phyloP scores from a whole-genome alignment of 2,888 invertebrate species.

The Serrognathus titanus region DNA sequence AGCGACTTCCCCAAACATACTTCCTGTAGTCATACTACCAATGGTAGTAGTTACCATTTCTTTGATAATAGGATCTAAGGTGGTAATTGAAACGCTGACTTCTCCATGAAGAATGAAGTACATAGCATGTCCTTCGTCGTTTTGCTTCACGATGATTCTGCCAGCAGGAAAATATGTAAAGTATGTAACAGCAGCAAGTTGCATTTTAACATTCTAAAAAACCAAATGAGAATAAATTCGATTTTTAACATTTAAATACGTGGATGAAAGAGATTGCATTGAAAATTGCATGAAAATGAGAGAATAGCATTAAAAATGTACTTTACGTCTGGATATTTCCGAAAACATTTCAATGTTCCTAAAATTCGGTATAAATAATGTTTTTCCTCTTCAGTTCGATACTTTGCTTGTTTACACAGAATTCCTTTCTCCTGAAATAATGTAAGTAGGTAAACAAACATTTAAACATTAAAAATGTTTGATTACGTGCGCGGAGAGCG shows the following conservation, averaged over 20 bases:
- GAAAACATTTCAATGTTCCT: conserved; percentile 61
- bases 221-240: background rate
- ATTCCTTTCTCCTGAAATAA: conserved; percentile 58
- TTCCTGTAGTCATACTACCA: conserved; percentile 55
- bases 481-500: conserved; percentile 27
- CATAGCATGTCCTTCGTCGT: conserved; percentile 57
- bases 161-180: conserved; percentile 60
- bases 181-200: conserved; percentile 58
- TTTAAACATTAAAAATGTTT: background rate
- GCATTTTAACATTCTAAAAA: conserved; percentile 56
- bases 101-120: conserved; percentile 66
- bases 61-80: conserved; percentile 53
- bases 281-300: background rate
- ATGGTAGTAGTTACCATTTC: conserved; percentile 50
- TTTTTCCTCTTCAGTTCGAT: conserved; percentile 60
- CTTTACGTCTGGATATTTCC: conserved; percentile 57
- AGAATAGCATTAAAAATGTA: background rate
- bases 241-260: no score
- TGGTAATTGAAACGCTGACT: conserved; percentile 51
- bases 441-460: no score
- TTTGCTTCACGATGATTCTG: conserved; percentile 60
- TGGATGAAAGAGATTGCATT: no score
- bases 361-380: conserved; percentile 57
- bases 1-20: conserved; percentile 67
- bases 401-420: conserved; percentile 53